These are phyloP conservation scores for Drosophila diplacantha DNA, from an alignment of 2,888 invertebrate species.

Conservation along the genomic window DNA sequence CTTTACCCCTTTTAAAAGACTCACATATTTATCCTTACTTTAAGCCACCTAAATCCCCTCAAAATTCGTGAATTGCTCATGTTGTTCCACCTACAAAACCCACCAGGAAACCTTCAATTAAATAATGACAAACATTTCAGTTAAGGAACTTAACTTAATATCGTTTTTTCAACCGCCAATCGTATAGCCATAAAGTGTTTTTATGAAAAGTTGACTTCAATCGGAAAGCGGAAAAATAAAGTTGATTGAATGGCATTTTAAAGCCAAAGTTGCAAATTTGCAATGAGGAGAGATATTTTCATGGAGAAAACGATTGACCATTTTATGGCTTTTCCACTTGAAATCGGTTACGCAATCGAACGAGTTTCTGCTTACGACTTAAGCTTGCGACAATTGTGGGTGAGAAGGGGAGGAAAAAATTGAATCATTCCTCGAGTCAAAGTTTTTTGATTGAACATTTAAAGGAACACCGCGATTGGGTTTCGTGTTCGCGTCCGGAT, in stretches of 20 bases:
- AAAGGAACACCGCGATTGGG: slow-evolving; percentile 49
- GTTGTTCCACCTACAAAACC: too few relatives aligned
- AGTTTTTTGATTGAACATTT: slow-evolving; percentile 69
- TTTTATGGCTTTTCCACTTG: slow-evolving; percentile 45
- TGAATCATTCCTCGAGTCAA: slow-evolving; percentile 48
- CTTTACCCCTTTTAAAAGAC: too few relatives aligned
- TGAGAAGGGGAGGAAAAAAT: slow-evolving; percentile 44
- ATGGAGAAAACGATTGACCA: slow-evolving; percentile 27
- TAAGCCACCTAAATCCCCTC: background rate
- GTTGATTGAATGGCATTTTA: slow-evolving; percentile 6
- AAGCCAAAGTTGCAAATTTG: slow-evolving; percentile 14
- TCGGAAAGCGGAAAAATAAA: slow-evolving; percentile 9
- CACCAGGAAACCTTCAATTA: background rate
- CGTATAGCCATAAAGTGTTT: slow-evolving; percentile 1
- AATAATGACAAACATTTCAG: background rate
- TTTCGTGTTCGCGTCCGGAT: slow-evolving; percentile 41
- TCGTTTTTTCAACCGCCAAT: background rate
- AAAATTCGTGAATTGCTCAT: background rate
- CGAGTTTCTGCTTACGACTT: slow-evolving; percentile 27
- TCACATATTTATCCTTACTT: too few relatives aligned
- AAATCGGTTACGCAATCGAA: slow-evolving; percentile 15
- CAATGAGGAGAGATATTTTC: slow-evolving; percentile 17
- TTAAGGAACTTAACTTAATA: background rate
- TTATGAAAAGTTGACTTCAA: background rate
- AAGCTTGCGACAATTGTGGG: slow-evolving; percentile 21